Evolutionary conservation across 2,888 invertebrate species (phyloP), one percentile per base, ranked within the genome.

Genomic region (Pogonocherus hispidulus): DNA sequence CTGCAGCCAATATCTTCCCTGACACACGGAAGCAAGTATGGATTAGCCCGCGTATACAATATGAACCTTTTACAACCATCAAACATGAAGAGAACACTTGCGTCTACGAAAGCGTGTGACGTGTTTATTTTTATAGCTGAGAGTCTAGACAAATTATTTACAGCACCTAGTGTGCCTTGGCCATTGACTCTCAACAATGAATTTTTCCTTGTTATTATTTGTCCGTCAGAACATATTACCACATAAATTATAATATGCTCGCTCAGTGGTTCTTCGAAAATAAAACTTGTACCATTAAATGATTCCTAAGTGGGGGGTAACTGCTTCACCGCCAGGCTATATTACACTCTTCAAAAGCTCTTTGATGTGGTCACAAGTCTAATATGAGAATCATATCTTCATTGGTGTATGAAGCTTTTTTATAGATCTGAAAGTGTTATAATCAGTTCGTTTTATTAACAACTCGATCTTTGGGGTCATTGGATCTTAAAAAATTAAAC

Each of bases 111-210:
- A 18, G 1, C 2, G 18, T 6, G 27, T 57, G 55, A 55, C 8
- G 37, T 18, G 18, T 44, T 57, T 57, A 57, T 46, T 57, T 44
- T 57, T 57, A 57, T 20, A 22, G 57, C 27, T 6, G 27, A 57
- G 41, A 37, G 44, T 57, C 57, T 46, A 57, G 57, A 57, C 57
- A 57, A 46, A 57, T 44, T 57, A 57, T 44, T 57, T 52, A 52
- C 19, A 32, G 27, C 23, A 16, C 16, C 57, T 57, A 55, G 35
- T 23, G 27, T 23, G 44, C 3, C 14, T 22, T 57, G 57, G 23
- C 44, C 44, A 44, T 16, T 57, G 37, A 56, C 56, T 41, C 16
- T 20, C 18, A 56, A 56, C 41, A 56, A 32, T 18, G 27, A 49
- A n/a, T 46, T 57, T 57, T 27, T 57, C 35, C 11, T 14, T 32